Base-by-base conservation (phyloP, 2,797 vertebrate genomes). In the Sparus aurata region DNA sequence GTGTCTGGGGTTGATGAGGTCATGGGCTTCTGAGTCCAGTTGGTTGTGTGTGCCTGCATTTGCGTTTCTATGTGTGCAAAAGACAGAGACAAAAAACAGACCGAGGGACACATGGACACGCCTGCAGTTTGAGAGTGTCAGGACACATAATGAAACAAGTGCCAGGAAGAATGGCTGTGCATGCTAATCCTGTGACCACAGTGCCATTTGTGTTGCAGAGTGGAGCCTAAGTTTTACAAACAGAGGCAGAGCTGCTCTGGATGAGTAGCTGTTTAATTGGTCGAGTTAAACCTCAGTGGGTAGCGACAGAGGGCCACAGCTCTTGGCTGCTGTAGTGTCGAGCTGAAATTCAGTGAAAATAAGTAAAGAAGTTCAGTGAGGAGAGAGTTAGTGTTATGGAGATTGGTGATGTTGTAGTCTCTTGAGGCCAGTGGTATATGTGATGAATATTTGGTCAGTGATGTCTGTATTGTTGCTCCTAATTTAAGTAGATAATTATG, bases 1-100 rank as follows among this genome's bases (percentile, higher is more conserved):
- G 69, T 80, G 86, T 83, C 53, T 60, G 47, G 53, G 64, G 58
- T 65, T 87, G 87, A 91, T 87, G 82, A 89, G 75, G 79, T 86
- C 83, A 61, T 60, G 27, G 53, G 55, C 66, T 75, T n/a, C 43
- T 83, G 18, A 53, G 69, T 80, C 20, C 63, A 68, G 50, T 52
- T 69, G 68, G 66, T 66, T 27, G 38, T 49, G 57, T 80, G 66
- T 38, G 61, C 57, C 60, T 77, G 65, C 62, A 43, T 66, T 7
- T 17, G 23, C 59, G 11, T 47, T 6, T 58, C 34, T 5, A 23
- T 80, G 20, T 13, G 20, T 45, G 45, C 2, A 58, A 64, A 12
- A 54, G 54, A 13, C 60, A 60, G 34, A 34, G 34, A 57, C 22
- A 58, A 15, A 15, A 45, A 41, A 79, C 17, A 41, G 62, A 66